phyloP scores from a whole-genome alignment of 2,888 invertebrate genomes.

The Odontomyia ornata region DNA sequence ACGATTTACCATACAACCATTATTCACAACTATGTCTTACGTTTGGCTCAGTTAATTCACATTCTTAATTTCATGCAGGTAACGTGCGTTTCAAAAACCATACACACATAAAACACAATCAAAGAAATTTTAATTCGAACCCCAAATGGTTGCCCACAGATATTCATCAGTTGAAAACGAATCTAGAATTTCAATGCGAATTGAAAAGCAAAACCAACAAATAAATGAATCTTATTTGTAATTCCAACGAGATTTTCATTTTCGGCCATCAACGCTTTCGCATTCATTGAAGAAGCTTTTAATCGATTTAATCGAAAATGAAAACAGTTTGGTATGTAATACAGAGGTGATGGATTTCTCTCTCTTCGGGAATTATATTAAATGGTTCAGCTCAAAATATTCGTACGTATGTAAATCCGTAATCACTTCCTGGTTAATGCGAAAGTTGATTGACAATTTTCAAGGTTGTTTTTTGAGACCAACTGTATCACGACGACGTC shows the following conservation, averaged over 20 bases:
- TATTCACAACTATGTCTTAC: too few relatives aligned
- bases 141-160: background rate
- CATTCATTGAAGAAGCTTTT: background rate
- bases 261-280: constrained; percentile 1
- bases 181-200: constrained; percentile 16
- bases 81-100: background rate
- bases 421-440: constrained; percentile 33
- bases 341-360: too few relatives aligned
- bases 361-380: background rate
- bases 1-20: too few relatives aligned
- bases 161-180: constrained; percentile 9
- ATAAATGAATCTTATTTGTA: constrained; percentile 13
- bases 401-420: background rate
- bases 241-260: constrained; percentile 21
- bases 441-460: constrained; percentile 32
- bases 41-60: background rate
- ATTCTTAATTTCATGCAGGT: background rate
- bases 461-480: background rate
- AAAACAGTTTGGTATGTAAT: background rate
- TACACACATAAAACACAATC: background rate
- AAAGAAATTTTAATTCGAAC: background rate
- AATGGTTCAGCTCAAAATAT: background rate
- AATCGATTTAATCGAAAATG: constrained; percentile 16
- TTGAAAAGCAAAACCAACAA: background rate
- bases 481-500: background rate